Conservation (phyloP, 30 jellyfish, hydroid and myxozoan species). For the Cassiopea xamachana region DNA sequence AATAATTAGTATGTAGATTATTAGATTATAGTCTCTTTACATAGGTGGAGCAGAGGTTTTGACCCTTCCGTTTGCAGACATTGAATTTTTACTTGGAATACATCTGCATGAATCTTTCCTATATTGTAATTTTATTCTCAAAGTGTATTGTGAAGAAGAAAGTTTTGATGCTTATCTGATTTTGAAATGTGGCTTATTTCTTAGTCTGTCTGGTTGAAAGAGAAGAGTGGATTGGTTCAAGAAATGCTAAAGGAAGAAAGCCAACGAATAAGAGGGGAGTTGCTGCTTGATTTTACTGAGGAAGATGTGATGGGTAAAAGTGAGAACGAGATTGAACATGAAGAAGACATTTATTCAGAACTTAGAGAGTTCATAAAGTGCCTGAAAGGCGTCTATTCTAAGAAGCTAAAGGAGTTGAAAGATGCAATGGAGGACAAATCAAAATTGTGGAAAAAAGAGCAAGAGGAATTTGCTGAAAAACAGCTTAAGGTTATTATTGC, state of each 20-base stretch:
- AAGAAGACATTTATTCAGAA: conserved; percentile 34
- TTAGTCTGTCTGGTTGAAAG: conserved; percentile 59
- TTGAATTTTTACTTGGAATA: too few relatives aligned
- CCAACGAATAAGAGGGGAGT: conserved; percentile 52
- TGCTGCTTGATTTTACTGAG: conserved; percentile 43
- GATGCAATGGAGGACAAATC: not conserved
- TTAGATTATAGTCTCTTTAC: too few relatives aligned
- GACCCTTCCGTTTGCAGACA: too few relatives aligned
- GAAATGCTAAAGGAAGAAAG: conserved; percentile 73
- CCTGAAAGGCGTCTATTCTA: conserved; percentile 33
- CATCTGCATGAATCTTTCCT: too few relatives aligned
- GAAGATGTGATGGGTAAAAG: not conserved
- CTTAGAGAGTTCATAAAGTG: conserved; percentile 34
- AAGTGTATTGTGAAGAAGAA: too few relatives aligned
- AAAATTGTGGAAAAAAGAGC: conserved; percentile 26
- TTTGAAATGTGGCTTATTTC: not conserved
- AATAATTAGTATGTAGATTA: too few relatives aligned
- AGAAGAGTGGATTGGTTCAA: conserved; percentile 28
- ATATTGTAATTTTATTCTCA: too few relatives aligned
- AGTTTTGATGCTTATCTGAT: not conserved
- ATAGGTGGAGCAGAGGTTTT: too few relatives aligned
- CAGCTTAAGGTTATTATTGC: conserved; percentile 10
- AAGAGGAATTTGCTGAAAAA: not conserved
- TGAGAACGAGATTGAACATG: not conserved
- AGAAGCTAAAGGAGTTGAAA: conserved; percentile 16